These are phyloP conservation scores for Coptodon rendalli DNA, from an alignment of 2,113 vertebrate genomes.

Conservation along the genomic window DNA sequence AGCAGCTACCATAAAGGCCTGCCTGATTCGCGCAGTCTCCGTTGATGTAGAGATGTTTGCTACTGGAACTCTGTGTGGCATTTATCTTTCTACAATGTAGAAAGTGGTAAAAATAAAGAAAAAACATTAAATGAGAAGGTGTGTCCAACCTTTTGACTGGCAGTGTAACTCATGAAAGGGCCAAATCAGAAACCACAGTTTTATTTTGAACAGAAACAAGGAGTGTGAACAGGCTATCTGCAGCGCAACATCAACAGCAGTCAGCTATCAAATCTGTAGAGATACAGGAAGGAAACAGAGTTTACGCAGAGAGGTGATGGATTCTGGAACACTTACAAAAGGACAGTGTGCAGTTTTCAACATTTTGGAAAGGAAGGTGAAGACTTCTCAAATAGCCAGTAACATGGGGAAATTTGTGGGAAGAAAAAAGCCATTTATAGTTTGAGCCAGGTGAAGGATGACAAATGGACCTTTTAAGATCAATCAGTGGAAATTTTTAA, in stretches of 20 bases:
- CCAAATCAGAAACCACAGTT: background rate
- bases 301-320: background rate
- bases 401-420: background rate
- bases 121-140: rapidly evolving
- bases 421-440: background rate
- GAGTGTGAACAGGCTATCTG: background rate
- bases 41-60: rapidly evolving
- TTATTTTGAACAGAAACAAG: background rate
- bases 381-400: background rate
- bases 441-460: background rate
- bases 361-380: background rate
- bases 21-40: background rate
- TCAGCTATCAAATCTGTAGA: background rate
- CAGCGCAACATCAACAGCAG: background rate
- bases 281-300: background rate
- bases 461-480: background rate
- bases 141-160: rapidly evolving
- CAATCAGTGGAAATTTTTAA: background rate
- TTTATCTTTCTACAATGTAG: background rate
- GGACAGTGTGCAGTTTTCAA: background rate
- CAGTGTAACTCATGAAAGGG: background rate
- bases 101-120: background rate
- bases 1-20: background rate
- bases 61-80: background rate
- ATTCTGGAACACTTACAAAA: background rate